These are phyloP conservation scores for Circaetus cinerascens DNA, from an alignment of 2,113 vertebrate genomes.

Conservation along the genomic window DNA sequence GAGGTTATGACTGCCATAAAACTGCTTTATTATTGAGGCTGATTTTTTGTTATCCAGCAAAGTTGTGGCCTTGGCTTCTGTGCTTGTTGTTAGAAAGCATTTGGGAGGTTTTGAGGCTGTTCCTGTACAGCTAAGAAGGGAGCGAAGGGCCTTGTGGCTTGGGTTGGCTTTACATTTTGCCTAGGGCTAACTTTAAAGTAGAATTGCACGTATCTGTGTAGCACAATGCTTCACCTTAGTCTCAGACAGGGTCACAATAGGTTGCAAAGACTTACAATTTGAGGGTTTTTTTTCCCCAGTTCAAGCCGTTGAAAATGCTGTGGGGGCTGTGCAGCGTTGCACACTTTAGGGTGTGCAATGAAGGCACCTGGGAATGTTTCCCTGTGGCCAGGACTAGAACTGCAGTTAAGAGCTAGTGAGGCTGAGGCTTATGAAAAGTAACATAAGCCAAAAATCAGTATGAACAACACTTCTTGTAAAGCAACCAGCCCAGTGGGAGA, in stretches of 20 bases:
- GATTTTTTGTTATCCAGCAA: not conserved
- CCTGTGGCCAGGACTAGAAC: not conserved
- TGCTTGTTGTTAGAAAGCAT: not conserved
- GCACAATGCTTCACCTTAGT: not conserved
- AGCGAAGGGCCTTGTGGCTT: not conserved
- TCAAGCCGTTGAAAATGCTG: not conserved
- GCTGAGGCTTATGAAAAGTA: not conserved
- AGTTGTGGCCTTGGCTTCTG: not conserved
- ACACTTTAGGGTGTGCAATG: not conserved
- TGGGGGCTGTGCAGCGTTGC: rapidly evolving
- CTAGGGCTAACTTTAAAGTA: not conserved
- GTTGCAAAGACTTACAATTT: not conserved
- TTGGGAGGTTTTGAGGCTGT: not conserved
- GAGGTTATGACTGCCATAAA: not conserved
- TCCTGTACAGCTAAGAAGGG: not conserved
- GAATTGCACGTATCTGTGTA: not conserved
- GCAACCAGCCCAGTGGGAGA: not conserved
- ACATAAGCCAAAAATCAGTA: not conserved
- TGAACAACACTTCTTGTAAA: not conserved
- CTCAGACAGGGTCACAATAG: not conserved
- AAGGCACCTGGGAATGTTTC: not conserved
- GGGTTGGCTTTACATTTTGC: not conserved
- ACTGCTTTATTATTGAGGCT: not conserved
- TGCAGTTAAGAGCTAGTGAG: not conserved
- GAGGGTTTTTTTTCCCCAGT: rapidly evolving